Base-by-base conservation (phyloP, 2,888 invertebrate genomes). In the Himalopsyche tibetana region DNA sequence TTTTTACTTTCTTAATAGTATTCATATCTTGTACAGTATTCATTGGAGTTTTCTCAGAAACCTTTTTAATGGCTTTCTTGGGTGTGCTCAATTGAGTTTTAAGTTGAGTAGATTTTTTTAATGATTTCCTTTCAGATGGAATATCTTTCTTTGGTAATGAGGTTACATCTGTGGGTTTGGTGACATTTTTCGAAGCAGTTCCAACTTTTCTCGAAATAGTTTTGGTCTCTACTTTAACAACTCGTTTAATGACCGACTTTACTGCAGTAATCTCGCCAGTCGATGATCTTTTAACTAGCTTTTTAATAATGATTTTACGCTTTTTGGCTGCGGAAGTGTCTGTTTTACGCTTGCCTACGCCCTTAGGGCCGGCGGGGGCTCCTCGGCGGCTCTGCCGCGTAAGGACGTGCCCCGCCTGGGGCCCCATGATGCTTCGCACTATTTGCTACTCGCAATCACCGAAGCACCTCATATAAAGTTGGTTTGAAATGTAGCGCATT, bases 281-380 rank as follows among this genome's bases (percentile, higher is more conserved):
- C 12, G 28, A 19, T 6, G 63, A 5, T 36, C 45, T 63, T 85
- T 88, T 89, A 42, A 88, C 89, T 9, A 88, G 51, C 80, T 89
- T 88, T 82, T 89, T 89, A 51, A 89, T 89, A 80, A 84, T 82
- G 19, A 88, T 82, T 74, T 86, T 87, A 42, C 87, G 85, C 74
- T 89, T 89, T 55, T 88, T 88, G 8, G 84, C 84, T 19, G 74
- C 82, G 42, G 85, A 84, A 28, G 85, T 84, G 69, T 88, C 89
- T 56, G 81, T 81, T 69, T 90, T 89, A 84, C 89, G 89, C 69
- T 90, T 90, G 38, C 86, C 86, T 42, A 89, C 90, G 88, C 91
- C 85, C 91, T 86, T 90, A 86, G 85, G 89, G 90, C 89, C 87
- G 89, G 80, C 86, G 89, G 85, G 82, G 84, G 74, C 88, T 86